Evolutionary conservation across 2,888 invertebrate genomes (phyloP).

Genomic region (Deilephila elpenor): DNA sequence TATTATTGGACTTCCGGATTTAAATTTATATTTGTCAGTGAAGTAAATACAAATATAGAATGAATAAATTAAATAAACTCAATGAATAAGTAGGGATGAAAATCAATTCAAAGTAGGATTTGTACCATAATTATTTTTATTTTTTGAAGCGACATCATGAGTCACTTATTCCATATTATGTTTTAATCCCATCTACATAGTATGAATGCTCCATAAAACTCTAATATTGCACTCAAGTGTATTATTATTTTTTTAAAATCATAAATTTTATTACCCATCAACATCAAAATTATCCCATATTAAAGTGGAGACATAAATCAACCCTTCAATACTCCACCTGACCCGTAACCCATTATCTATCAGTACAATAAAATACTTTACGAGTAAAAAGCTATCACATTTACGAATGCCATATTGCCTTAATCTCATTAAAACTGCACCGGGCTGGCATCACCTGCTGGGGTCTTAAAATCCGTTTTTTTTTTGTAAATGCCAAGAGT

Average conservation of each 20-base stretch:
- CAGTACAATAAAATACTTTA: conserved; percentile 24
- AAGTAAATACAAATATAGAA: too few species aligned
- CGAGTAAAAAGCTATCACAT: conserved; percentile 14
- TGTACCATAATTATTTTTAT: too few species aligned
- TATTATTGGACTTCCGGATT: too few species aligned
- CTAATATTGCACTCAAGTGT: too few species aligned
- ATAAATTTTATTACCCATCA: neutral
- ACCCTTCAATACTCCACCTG: conserved; percentile 37
- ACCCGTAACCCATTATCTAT: conserved; percentile 34
- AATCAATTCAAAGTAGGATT: too few species aligned
- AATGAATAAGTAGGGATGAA: too few species aligned
- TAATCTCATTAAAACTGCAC: conserved; percentile 71
- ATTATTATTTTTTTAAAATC: too few species aligned
- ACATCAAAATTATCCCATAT: neutral
- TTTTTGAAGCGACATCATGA: too few species aligned
- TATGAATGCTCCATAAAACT: too few species aligned
- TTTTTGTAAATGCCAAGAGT: conserved; percentile 48
- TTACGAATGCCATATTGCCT: conserved; percentile 62
- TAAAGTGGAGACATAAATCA: neutral
- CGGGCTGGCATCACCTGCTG: conserved; percentile 60
- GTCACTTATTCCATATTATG: neutral
- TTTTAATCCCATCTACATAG: too few species aligned
- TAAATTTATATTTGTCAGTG: too few species aligned
- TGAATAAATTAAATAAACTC: too few species aligned
- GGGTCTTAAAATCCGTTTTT: conserved; percentile 55